Evolutionary conservation across 2,888 invertebrate genomes (phyloP).

Genomic region (Philonicus albiceps): DNA sequence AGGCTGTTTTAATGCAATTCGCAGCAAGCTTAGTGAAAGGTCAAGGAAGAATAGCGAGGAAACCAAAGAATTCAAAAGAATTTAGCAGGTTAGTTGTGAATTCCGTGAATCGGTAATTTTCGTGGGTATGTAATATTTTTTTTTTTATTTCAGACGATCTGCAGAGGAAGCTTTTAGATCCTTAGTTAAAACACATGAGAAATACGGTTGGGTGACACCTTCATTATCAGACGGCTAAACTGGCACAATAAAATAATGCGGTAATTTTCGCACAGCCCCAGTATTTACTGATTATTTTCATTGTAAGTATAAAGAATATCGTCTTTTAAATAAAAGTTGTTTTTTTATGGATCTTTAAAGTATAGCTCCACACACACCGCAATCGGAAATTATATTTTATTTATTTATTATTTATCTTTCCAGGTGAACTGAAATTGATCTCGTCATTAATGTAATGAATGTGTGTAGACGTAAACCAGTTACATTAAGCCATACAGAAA

Average conservation of each 20-base stretch:
- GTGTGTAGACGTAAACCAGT: neutral
- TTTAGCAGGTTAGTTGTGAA: conserved; percentile 68
- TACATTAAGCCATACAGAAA: conserved; percentile 2
- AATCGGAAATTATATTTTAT: too few relatives aligned
- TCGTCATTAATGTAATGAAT: conserved; percentile 46
- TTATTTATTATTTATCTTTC: conserved; percentile 2
- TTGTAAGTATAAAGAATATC: conserved; percentile 35
- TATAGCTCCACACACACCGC: too few relatives aligned
- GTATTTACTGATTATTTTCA: conserved; percentile 43
- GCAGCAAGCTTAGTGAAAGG: conserved; percentile 89
- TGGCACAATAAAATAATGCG: neutral
- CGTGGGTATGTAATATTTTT: neutral
- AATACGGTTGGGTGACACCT: conserved; percentile 91
- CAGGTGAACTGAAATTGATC: conserved; percentile 48
- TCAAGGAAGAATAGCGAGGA: conserved; percentile 82
- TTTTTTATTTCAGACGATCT: conserved; percentile 65
- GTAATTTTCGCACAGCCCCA: neutral
- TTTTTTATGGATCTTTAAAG: too few relatives aligned
- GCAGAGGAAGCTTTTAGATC: conserved; percentile 90
- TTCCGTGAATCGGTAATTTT: neutral
- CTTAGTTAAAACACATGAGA: conserved; percentile 87
- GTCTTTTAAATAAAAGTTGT: too few relatives aligned
- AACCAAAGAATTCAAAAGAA: conserved; percentile 79
- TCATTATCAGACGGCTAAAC: conserved; percentile 83
- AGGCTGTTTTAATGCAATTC: conserved; percentile 89